Base-by-base conservation (phyloP, 2,888 invertebrate species). In the Dysmachus trigonus region DNA sequence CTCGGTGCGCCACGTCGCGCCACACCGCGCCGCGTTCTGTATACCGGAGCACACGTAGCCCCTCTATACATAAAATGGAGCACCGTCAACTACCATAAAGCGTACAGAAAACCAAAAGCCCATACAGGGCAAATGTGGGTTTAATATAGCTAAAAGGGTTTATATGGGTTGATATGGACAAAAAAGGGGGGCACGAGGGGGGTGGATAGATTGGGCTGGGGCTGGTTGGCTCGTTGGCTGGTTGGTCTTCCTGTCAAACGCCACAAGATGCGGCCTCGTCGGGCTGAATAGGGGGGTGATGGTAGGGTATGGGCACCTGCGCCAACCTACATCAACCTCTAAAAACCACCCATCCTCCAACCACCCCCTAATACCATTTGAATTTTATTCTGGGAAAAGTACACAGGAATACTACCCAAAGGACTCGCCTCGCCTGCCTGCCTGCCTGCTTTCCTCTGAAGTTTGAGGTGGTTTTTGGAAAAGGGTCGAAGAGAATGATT, bases 71-170 rank as follows among this genome's bases (percentile, higher is more conserved):
- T 77, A 77, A 62, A 77, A 33, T 53, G 31, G 81, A 81, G 22
- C 81, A 81, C 81, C 83, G 83, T 83, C 83, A 83, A 83, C 83
- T 83, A 72, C 83, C 85, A 85, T 74, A 85, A 74, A 85, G 74
- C 73, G 73, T 85, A 74, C 74, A 85, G 85, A 73, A 41, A 74
- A 72, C 85, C 74, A 73, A 85, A 74, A 85, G 85, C 85, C 79
- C 83, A 86, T 85, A 85, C 77, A 86, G 72, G 76, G 87, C 73
- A 87, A 87, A 87, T 87, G 87, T 87, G 87, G 85, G 85, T 87
- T 87, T 87, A 85, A 87, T 87, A 87, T 87, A 87, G 82, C 83
- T 79, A 87, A 87, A 83, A 87, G 87, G 87, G 85, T 87, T 87
- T 87, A 83, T 85, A 85, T 85, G 85, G 74, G 47, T 18, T 85